Percentiles rank a stretch among this genome's conserved stretches.
Evolutionary conservation across 1,140 invertebrate species (phyloP).

Genomic region (Psilanteris sp.): DNA sequence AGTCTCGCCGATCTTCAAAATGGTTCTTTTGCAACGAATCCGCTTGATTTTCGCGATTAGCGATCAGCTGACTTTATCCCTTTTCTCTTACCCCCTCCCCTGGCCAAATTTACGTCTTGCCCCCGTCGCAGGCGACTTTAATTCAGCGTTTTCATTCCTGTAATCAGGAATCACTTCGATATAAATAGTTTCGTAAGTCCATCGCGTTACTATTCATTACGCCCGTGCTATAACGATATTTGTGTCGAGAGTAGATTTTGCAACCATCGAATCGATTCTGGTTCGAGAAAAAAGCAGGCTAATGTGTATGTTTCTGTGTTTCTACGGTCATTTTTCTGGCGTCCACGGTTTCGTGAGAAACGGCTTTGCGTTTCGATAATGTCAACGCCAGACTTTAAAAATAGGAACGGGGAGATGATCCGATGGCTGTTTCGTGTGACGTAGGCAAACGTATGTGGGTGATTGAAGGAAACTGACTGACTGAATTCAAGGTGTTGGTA

Average conservation of each 20-base stretch:
- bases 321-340: not conserved
- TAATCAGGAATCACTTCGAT: slow-evolving; percentile 39
- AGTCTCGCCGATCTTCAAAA: slow-evolving; percentile 25
- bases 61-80: not conserved
- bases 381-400: too few species aligned
- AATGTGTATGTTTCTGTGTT: not conserved
- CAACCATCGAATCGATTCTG: not conserved
- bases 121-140: not conserved
- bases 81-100: not conserved
- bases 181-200: slow-evolving; percentile 27
- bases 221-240: slow-evolving; percentile 8
- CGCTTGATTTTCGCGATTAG: slow-evolving; percentile 10
- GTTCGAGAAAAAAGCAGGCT: not conserved
- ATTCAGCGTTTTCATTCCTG: slow-evolving; percentile 27
- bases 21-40: slow-evolving; percentile 2
- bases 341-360: not conserved
- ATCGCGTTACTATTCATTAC: slow-evolving; percentile 26
- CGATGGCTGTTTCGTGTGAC: too few species aligned
- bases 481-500: too few species aligned
- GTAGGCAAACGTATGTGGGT: too few species aligned
- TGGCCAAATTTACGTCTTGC: not conserved
- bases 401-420: too few species aligned
- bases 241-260: slow-evolving; percentile 6
- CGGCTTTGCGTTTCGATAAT: too few species aligned
- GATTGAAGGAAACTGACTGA: too few species aligned